Evolutionary conservation across 64 coral and sea anemone species (phyloP), one percentile per base, ranked within the genome.

Genomic region (Montipora sp.): DNA sequence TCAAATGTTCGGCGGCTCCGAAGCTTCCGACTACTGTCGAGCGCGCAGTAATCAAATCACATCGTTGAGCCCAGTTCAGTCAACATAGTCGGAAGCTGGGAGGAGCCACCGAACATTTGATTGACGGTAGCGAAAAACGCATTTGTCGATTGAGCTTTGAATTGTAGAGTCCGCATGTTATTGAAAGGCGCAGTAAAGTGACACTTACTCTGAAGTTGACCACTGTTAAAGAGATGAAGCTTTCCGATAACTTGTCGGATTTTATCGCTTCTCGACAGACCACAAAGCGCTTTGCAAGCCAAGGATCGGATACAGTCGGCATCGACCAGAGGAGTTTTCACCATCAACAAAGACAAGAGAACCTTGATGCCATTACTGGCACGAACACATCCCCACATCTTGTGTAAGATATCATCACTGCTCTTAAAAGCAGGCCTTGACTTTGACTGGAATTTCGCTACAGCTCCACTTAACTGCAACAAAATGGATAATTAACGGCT

Each of bases 231-330:
- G 47, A 96, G 74, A 58, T 96, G 92, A 5, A 99, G 86, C 60
- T 99, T 99, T 51, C 98, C 92, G 45, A 99, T 96, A 14, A 99
- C 95, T 78, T 99, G 98, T 81, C 91, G 82, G 27, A 99, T 99
- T 80, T 94, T 95, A 21, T 99, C 98, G 70, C 98, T 99, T 51
- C 86, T 91, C 16, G 98, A 92, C 60, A 99, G 78, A n/a, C 98
- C 98, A 76, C 92, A 99, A 21, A 99, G 61, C 10, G 98, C 98
- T 78, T 94, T 96, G 74, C 98, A 99, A 57, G 86, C 94, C 73
- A 92, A 59, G 18, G 98, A 92, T 18, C 98, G 94, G 69, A 99
- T 99, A n/a, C 75, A 93, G 70, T 99, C 98, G 5, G 98, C 98
- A 81, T 96, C 89, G 77, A 96, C 91, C 21, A 96, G 85, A 24